Base-by-base conservation (phyloP, 2,797 vertebrate genomes). In the Scleropages formosus region DNA sequence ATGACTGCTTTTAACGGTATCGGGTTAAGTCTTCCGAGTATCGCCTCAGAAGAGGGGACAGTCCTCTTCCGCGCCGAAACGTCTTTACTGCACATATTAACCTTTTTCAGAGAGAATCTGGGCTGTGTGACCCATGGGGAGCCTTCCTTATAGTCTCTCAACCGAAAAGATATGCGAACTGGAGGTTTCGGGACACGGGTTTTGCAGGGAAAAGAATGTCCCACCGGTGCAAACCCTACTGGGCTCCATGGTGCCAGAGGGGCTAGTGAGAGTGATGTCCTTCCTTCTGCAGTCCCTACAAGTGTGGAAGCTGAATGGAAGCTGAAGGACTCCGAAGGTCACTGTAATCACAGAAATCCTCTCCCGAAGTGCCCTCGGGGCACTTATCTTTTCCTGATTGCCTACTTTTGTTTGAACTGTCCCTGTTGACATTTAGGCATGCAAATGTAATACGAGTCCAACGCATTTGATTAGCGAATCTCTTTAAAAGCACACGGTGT, bases 301-400 rank as follows among this genome's bases (percentile, higher is more conserved):
- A 61, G 31, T 12, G 8, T 10, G 58, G 51, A 27, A 15, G 20
- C 66, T 51, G 7, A 26, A 51, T 10, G 58, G 51, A 27, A 15
- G 20, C 66, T 51, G 7, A 26, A 51, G 64, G 46, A 65, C 22
- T 64, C 24, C 64, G 69, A 67, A 73, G 70, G 76, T 77, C 70
- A 61, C 53, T 67, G 53, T 51, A 66, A 73, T 65, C 53, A 60
- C 27, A 64, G 70, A 49, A 66, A 53, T 18, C 22, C 76, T 65
- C 49, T 58, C 39, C 31, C 16, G 49, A 60, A 59, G 51, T 58
- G 63, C 76, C 51, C 60, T 27, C 44, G 9, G 60, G 62, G 20
- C 46, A 44, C 71, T 66, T 51, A 67, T 71, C 22, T 31, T 49
- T 67, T 59, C 31, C 70, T 44, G 31, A 73, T 60, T 60, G 71